Conservation (phyloP, 1,140 invertebrate species). For the Wiebesia pumilae region DNA sequence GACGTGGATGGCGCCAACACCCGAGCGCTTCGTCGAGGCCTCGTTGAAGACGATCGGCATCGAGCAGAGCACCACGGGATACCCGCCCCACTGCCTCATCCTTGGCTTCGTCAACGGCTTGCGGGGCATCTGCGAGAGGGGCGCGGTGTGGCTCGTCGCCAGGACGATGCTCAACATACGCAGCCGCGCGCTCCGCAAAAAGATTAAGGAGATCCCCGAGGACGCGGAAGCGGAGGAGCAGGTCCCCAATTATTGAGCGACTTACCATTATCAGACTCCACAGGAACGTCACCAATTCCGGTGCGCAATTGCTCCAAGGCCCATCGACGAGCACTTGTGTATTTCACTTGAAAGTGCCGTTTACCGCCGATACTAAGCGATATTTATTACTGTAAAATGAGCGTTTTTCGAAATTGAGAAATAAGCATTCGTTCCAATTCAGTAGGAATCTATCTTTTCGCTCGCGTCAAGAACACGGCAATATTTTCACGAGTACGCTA, state of each 20-base stretch:
- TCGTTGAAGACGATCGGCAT: constrained; percentile 87
- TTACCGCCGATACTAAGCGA: too few species aligned
- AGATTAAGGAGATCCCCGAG: constrained; percentile 46
- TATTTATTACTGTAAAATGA: too few species aligned
- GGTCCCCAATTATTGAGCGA: constrained; percentile 11
- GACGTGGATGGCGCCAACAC: constrained; percentile 87
- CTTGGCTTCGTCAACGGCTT: constrained; percentile 76
- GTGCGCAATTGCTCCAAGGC: too few species aligned
- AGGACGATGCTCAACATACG: constrained; percentile 80
- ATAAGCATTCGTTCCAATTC: not conserved
- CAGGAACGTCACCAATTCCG: not conserved
- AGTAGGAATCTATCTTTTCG: not conserved
- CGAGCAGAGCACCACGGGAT: constrained; percentile 84
- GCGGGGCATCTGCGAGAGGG: constrained; percentile 73
- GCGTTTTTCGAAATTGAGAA: too few species aligned
- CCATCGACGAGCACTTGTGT: too few species aligned
- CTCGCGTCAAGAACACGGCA: not conserved
- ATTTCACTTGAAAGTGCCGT: too few species aligned
- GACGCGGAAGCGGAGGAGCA: not conserved
- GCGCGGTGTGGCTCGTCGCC: constrained; percentile 77
- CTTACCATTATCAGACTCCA: not conserved
- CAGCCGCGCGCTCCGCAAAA: constrained; percentile 71
- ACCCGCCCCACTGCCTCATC: constrained; percentile 84
- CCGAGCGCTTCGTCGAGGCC: constrained; percentile 85
- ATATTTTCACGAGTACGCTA: not conserved